A percentile compares a stretch with the other conserved stretches of the same genome.
Conservation (phyloP, 2,113 vertebrate species). For the Apodemus sylvaticus region DNA sequence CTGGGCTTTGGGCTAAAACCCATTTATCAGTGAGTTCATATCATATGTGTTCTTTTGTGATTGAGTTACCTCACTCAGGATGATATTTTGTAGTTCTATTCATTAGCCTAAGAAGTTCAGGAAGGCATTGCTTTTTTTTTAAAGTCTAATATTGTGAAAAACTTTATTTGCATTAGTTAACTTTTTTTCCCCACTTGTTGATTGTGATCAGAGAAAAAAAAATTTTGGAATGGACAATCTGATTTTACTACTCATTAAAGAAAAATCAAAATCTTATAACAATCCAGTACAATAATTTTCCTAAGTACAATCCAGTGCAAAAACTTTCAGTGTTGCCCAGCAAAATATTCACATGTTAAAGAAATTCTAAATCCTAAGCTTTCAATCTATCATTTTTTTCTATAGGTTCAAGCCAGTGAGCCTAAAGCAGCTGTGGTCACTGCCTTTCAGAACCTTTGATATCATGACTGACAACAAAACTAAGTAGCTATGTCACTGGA, state of each 20-base stretch:
- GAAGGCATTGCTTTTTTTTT: no score
- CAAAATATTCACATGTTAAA: conserved; percentile 46
- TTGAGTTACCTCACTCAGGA: no score
- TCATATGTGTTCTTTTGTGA: no score
- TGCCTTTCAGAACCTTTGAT: conserved; percentile 14
- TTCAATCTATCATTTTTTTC: conserved; percentile 1
- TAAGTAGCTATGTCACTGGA: not conserved
- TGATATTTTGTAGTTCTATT: no score
- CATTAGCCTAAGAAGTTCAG: no score
- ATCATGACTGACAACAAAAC: not conserved
- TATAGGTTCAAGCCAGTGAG: not conserved
- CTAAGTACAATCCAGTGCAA: conserved; percentile 69
- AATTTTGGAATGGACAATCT: conserved; percentile 70
- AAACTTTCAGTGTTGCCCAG: conserved; percentile 67
- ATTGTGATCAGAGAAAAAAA: conserved; percentile 69
- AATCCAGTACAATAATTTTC: conserved; percentile 66
- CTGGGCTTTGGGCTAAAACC: no score
- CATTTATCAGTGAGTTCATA: no score
- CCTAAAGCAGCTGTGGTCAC: not conserved
- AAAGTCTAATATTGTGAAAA: conserved; percentile 75
- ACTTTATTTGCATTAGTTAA: conserved; percentile 78
- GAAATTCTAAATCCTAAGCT: not conserved
- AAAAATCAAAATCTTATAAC: conserved; percentile 53
- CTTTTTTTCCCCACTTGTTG: conserved; percentile 54
- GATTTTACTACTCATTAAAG: conserved; percentile 62